Evolutionary conservation across 2,797 vertebrate species (phyloP), one percentile per base, ranked within the genome.

Genomic region (Champsocephalus esox): DNA sequence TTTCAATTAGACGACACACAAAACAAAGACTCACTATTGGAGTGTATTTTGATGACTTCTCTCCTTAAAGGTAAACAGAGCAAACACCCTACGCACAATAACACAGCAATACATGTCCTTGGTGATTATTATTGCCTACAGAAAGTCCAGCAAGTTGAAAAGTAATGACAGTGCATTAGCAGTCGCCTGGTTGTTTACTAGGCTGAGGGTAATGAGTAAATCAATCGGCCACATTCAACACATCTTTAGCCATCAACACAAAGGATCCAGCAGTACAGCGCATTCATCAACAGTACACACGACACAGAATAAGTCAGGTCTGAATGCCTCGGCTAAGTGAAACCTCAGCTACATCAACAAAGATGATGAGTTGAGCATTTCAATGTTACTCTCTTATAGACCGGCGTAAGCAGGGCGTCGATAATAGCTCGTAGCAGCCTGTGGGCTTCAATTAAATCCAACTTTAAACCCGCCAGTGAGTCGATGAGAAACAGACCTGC

Each of bases 151-250:
- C 64, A 67, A 52, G 73, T 75, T 83, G 85, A 89, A 86, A 82
- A 72, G 75, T 92, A 93, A 93, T 88, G 92, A 91, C 50, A 86
- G 88, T 93, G 91, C 93, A 95, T 96, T 94, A 95, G 91, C 88
- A 79, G 87, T 79, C 48, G 85, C 86, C 87, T 89, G 92, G 85
- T 88, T 94, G 93, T 92, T 95, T 92, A 95, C 81, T 95, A 92
- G 94, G 89, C 90, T 94, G 91, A 89, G 85, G 79, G 82, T 95
- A 95, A 95, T 94, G 87, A 89, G 82, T 66, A 90, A 94, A 95
- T 95, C 95, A 93, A 95, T 96, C 55, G 43, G 38, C 67, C 75
- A 75, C 88, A 90, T 89, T 94, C 80, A 93, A 80, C 83, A 84
- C 75, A 89, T 84, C 73, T 91, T 85, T 88, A 83, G 52, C 49